Base-by-base conservation (phyloP, 2,113 vertebrate species). In the Bubo scandiacus region DNA sequence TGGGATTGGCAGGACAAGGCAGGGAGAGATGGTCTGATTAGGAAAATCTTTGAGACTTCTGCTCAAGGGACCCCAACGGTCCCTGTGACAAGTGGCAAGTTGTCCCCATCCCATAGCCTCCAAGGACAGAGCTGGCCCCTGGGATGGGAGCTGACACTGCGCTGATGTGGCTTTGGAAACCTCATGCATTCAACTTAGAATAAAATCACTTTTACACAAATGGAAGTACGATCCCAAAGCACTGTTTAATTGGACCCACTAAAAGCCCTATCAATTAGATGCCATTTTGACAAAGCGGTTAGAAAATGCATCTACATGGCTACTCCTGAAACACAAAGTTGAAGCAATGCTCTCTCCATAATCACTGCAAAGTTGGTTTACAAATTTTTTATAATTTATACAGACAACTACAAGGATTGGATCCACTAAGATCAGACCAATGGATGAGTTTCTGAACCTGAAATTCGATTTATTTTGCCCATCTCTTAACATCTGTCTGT, bases 181-280 rank as follows among this genome's bases (percentile, higher is more conserved):
- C 57, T 80, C 62, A 49, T 0, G 9, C 29, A 6, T 57, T 72
- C 51, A n/a, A 30, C 25, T 68, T 30, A 6, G 67, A 94, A 75
- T 77, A 63, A 94, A 94, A 94, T 36, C 34, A 47, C 34, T 91
- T 90, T 47, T 43, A 81, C 68, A 63, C 63, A 90, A 90, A 95
- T 70, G 81, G 58, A 94, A 88, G 32, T 2, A 65, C 0, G 1
- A 91, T 95, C 89, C 81, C 91, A 55, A 89, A 88, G 84, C 0
- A 0, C 67, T 34, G 59, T 71, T 95, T 93, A 96, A 94, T 62
- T 85, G 30, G 74, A 27, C 34, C n/a, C 62, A 71, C 81, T 96
- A 94, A 96, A 91, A 96, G 81, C 87, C 43, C 81, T 86, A 90
- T 97, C 95, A 94, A 90, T 90, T 95, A 96, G 71, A 75, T 66